Evolutionary conservation across 2,888 invertebrate genomes (phyloP).

Genomic region (Xestia xanthographa): DNA sequence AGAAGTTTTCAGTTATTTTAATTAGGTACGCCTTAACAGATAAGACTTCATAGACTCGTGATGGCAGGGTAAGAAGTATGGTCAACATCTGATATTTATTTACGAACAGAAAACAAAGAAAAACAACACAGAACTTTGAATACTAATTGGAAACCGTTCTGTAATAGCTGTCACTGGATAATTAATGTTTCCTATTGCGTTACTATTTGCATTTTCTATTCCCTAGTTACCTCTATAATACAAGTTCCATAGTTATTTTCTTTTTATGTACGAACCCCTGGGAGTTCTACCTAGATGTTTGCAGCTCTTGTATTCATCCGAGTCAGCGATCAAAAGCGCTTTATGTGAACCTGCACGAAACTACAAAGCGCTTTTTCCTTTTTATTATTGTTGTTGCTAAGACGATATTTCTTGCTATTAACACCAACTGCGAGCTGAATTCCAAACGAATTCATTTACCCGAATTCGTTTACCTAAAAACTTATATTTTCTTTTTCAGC

Average conservation of each 20-base stretch:
- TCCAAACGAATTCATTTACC: background rate
- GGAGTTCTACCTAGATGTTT: background rate
- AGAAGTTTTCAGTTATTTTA: background rate
- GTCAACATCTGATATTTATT: background rate
- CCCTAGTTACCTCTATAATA: background rate
- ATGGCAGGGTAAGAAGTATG: too few relatives aligned
- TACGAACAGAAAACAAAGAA: background rate
- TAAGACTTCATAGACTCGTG: background rate
- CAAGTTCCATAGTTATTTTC: background rate
- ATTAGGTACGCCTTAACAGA: too few relatives aligned
- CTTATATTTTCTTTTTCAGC: constrained; percentile 75
- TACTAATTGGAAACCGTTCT: background rate
- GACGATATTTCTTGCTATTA: constrained; percentile 38
- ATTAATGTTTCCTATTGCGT: background rate
- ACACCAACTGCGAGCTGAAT: background rate
- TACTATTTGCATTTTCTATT: constrained; percentile 8
- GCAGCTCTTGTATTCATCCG: constrained; percentile 7
- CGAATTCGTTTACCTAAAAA: background rate
- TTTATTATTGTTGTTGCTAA: constrained; percentile 1
- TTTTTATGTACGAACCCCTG: background rate
- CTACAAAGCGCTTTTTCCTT: constrained; percentile 36
- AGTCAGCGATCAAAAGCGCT: constrained; percentile 24
- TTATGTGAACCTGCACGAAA: background rate
- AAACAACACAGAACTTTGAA: background rate
- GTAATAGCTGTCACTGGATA: background rate